Evolutionary conservation across 2,888 invertebrate species (phyloP).

Genomic region (Adela reaumurella): DNA sequence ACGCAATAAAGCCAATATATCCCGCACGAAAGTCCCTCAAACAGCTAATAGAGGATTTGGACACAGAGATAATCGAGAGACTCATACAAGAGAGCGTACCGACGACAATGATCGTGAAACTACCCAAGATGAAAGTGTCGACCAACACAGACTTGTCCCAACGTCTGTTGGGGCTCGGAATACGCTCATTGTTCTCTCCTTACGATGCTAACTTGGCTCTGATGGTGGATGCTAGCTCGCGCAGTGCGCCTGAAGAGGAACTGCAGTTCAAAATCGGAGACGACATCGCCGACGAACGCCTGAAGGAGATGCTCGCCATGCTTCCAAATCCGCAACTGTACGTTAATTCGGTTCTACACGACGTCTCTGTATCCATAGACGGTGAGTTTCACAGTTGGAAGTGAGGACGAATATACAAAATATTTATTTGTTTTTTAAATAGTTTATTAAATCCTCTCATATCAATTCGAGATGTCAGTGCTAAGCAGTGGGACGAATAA

Average conservation of each 20-base stretch:
- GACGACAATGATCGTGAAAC: conserved; percentile 51
- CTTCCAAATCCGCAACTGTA: conserved; percentile 59
- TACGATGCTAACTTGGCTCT: conserved; percentile 63
- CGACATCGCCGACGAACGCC: conserved; percentile 13
- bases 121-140: conserved; percentile 71
- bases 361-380: conserved; percentile 61
- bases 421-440: too few relatives aligned
- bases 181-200: conserved; percentile 61
- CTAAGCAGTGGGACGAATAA: too few relatives aligned
- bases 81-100: conserved; percentile 42
- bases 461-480: too few relatives aligned
- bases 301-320: conserved; percentile 22
- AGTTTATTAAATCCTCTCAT: too few relatives aligned
- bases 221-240: conserved; percentile 32
- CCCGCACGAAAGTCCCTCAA: conserved; percentile 36
- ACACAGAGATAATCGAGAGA: conserved; percentile 40
- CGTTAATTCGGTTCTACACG: conserved; percentile 62
- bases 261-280: conserved; percentile 21
- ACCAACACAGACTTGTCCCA: conserved; percentile 53
- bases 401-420: too few relatives aligned
- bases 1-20: conserved; percentile 59
- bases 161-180: conserved; percentile 55
- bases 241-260: conserved; percentile 18
- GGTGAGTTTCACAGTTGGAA: too few relatives aligned
- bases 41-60: conserved; percentile 43